These are phyloP conservation scores for Xanthorhoe spadicearia DNA, from an alignment of 2,888 invertebrate genomes.

Conservation along the genomic window DNA sequence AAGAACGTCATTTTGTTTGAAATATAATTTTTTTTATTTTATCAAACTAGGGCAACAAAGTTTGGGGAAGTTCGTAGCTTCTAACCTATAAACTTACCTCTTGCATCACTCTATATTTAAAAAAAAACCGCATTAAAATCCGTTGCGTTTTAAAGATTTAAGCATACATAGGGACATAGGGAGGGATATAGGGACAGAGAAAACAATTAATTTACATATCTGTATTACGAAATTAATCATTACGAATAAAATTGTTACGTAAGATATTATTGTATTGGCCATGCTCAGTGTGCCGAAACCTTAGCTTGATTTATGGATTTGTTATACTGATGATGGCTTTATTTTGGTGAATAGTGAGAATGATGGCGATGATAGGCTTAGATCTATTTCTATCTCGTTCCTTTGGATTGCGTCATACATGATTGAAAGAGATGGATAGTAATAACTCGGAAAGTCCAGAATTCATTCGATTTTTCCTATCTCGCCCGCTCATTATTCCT, in stretches of 20 bases:
- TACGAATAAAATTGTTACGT: background rate
- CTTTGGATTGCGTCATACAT: constrained; percentile 11
- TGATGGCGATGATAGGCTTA: constrained; percentile 30
- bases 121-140: no score
- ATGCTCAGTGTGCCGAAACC: constrained; percentile 6
- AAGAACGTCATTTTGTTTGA: background rate
- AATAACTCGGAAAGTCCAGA: background rate
- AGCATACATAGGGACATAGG: no score
- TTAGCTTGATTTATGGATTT: constrained; percentile 30
- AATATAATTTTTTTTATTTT: no score
- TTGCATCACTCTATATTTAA: no score
- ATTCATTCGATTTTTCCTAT: constrained; percentile 3
- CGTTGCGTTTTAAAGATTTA: no score
- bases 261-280: background rate
- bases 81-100: no score
- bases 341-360: constrained; percentile 37
- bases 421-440: constrained; percentile 1
- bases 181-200: no score
- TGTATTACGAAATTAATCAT: no score
- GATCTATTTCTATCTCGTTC: constrained; percentile 32
- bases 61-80: no score
- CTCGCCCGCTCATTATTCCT: constrained; percentile 64
- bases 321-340: constrained; percentile 35
- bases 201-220: no score
- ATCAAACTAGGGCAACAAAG: no score